Percentiles rank a stretch among this genome's conserved stretches.
phyloP scores from a whole-genome alignment of 2,888 invertebrate genomes.

The Stenoptilia bipunctidactyla region DNA sequence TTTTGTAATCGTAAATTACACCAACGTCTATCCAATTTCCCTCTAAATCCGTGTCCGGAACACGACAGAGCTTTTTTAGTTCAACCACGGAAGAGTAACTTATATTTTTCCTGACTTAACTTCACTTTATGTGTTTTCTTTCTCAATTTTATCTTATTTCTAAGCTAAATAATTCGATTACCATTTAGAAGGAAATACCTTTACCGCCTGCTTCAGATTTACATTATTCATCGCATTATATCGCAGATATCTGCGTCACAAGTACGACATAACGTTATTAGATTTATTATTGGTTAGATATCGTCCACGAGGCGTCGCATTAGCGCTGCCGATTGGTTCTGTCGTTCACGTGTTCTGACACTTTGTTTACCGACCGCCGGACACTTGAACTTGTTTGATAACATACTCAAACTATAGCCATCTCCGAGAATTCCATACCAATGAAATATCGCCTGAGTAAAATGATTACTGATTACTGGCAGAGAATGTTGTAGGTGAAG shows the following conservation, averaged over 20 bases:
- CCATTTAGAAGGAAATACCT: neutral
- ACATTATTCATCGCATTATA: neutral
- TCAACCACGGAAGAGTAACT: no score
- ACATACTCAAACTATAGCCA: no score
- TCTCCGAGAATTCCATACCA: no score
- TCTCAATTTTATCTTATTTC: neutral
- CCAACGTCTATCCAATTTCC: conserved; percentile 8
- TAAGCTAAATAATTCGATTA: neutral
- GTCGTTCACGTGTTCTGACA: conserved; percentile 28
- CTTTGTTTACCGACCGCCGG: conserved; percentile 30
- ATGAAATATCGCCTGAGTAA: neutral
- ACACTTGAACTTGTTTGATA: conserved; percentile 28
- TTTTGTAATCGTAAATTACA: neutral
- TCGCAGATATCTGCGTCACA: conserved; percentile 1
- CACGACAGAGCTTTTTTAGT: no score
- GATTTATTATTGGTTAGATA: neutral
- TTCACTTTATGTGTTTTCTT: neutral
- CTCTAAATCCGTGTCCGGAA: no score
- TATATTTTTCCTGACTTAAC: neutral
- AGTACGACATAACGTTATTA: neutral
- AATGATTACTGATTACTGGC: no score
- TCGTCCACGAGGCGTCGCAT: no score
- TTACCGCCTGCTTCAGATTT: neutral
- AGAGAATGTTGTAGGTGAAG: neutral
- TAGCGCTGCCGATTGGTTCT: neutral